These are phyloP conservation scores for Synanthedon myopaeformis DNA, from an alignment of 2,888 invertebrate species.

Conservation along the genomic window DNA sequence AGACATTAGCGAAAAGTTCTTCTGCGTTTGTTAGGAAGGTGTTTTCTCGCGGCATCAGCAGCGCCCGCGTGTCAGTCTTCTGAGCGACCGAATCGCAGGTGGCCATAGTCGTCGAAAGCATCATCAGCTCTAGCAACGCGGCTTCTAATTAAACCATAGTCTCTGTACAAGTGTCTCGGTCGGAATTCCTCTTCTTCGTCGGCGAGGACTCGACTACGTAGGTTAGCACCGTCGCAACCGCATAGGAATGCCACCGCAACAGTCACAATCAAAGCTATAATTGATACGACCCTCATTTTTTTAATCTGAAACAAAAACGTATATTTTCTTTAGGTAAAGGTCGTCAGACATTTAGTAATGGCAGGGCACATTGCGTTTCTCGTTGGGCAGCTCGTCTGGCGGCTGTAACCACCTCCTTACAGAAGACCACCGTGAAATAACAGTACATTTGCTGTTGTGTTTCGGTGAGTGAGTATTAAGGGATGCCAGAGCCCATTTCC, in stretches of 20 bases:
- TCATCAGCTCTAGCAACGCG: slow-evolving; percentile 64
- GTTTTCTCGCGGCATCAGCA: slow-evolving; percentile 2
- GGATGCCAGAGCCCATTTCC: no score
- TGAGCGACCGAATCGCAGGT: slow-evolving; percentile 78
- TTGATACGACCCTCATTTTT: slow-evolving; percentile 37
- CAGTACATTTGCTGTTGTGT: no score
- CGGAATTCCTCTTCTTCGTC: slow-evolving; percentile 34
- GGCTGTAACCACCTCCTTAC: no score
- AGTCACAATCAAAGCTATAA: slow-evolving; percentile 29
- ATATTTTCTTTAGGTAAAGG: no score
- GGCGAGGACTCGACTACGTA: slow-evolving; percentile 24
- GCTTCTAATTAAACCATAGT: slow-evolving; percentile 69
- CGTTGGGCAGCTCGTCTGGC: no score
- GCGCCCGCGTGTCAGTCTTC: slow-evolving; percentile 43
- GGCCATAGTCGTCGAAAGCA: slow-evolving; percentile 81
- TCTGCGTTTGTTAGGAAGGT: slow-evolving; percentile 9
- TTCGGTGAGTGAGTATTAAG: no score
- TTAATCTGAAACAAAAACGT: no score
- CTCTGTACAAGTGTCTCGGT: slow-evolving; percentile 51
- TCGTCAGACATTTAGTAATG: no score
- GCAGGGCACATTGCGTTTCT: no score
- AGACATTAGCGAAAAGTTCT: slow-evolving; percentile 1
- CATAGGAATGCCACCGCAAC: slow-evolving; percentile 28
- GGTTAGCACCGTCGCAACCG: slow-evolving; percentile 34
- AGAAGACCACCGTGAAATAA: no score